These are phyloP conservation scores for Latheticus oryzae DNA, from an alignment of 2,888 invertebrate genomes.

Conservation along the genomic window DNA sequence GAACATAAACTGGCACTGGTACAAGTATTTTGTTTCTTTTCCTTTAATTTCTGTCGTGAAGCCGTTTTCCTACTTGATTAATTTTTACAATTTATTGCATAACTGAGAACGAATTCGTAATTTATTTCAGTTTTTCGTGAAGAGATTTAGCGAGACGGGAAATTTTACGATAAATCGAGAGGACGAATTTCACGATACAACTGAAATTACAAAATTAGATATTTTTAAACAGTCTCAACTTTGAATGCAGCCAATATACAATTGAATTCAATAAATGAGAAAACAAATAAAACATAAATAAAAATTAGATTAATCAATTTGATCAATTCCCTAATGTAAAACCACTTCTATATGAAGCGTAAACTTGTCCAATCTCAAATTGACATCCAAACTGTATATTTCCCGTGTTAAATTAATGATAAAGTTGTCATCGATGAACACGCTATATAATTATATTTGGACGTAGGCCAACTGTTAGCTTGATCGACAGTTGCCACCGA, in stretches of 20 bases:
- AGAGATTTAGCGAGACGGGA: background rate
- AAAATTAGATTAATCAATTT: no score
- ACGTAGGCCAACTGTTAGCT: conserved; percentile 38
- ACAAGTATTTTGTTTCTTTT: conserved; percentile 56
- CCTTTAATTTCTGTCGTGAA: conserved; percentile 56
- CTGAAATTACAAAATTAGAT: no score
- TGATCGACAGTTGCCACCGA: conserved; percentile 56
- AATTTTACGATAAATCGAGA: conserved; percentile 11
- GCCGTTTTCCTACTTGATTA: conserved; percentile 54
- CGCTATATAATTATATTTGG: conserved; percentile 40
- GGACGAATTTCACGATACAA: no score
- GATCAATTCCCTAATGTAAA: no score
- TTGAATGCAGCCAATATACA: no score
- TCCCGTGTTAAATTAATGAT: conserved; percentile 33
- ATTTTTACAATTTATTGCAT: conserved; percentile 60
- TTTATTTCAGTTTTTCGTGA: conserved; percentile 48
- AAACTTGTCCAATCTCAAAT: no score
- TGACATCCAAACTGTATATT: conserved; percentile 25
- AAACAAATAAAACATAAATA: no score
- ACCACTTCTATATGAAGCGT: no score
- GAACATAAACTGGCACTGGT: conserved; percentile 52
- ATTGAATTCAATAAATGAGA: no score
- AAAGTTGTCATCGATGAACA: conserved; percentile 38
- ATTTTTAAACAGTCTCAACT: no score
- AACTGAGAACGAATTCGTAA: conserved; percentile 56